Evolutionary conservation across 2,888 invertebrate genomes (phyloP).

Genomic region (Aporophyla nigra): DNA sequence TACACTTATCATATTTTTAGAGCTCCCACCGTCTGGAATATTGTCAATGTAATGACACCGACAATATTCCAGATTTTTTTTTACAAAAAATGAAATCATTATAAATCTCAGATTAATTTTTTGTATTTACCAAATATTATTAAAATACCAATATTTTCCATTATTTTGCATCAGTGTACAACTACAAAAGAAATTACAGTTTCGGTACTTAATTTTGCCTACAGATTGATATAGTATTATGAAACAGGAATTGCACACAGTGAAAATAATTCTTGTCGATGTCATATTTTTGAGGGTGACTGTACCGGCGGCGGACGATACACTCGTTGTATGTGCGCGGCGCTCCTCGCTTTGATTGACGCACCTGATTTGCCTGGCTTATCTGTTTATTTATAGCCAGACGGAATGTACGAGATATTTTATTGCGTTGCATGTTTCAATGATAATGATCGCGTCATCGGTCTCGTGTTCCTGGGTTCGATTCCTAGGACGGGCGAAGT

Average conservation of each 20-base stretch:
- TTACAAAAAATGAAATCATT: neutral
- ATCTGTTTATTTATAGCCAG: conserved; percentile 46
- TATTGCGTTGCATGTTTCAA: neutral
- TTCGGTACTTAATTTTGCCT: neutral
- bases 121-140: neutral
- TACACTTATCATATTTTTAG: neutral
- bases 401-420: neutral
- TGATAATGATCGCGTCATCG: neutral
- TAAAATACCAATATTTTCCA: neutral
- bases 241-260: neutral
- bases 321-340: conserved; percentile 50
- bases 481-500: neutral
- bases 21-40: neutral
- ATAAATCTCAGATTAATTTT: neutral
- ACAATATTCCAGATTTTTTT: no score
- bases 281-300: neutral
- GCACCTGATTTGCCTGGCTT: conserved; percentile 48
- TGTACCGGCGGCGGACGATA: conserved; percentile 36
- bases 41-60: neutral
- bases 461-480: neutral
- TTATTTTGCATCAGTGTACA: neutral
- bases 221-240: neutral
- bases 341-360: conserved; percentile 56
- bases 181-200: neutral
- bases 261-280: neutral